Percentiles rank a stretch among this genome's conserved stretches.
Evolutionary conservation across 2,888 invertebrate species (phyloP).

Genomic region (Eucera pruinosa): DNA sequence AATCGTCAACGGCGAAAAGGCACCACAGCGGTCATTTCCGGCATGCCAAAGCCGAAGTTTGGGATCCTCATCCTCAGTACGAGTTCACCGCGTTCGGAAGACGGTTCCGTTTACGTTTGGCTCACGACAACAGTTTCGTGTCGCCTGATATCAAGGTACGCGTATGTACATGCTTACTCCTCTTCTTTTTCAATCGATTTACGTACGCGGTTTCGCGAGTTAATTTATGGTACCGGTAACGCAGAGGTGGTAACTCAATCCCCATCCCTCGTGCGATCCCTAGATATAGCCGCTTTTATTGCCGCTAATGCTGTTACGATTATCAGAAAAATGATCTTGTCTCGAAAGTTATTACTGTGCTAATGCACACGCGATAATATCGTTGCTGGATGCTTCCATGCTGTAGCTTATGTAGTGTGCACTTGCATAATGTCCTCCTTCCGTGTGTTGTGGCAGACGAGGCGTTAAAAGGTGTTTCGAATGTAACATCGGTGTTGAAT

Average conservation of each 20-base stretch:
- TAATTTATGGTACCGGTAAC: not conserved
- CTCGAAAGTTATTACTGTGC: slow-evolving; percentile 46
- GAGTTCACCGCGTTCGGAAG: slow-evolving; percentile 88
- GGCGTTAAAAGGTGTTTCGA: slow-evolving; percentile 16
- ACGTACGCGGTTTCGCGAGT: too few relatives aligned
- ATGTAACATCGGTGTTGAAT: slow-evolving; percentile 3
- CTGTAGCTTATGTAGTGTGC: not conserved
- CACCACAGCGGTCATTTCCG: slow-evolving; percentile 89
- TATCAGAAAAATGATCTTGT: slow-evolving; percentile 26
- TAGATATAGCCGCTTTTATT: slow-evolving; percentile 20
- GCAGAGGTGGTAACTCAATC: not conserved
- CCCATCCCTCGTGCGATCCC: not conserved
- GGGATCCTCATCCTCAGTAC: slow-evolving; percentile 91
- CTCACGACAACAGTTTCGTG: slow-evolving; percentile 86
- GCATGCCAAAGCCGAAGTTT: slow-evolving; percentile 87
- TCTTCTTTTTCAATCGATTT: not conserved
- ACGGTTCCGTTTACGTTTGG: slow-evolving; percentile 85
- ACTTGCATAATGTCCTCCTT: slow-evolving; percentile 28
- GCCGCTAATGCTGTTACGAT: slow-evolving; percentile 38
- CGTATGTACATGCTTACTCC: not conserved
- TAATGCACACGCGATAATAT: slow-evolving; percentile 45
- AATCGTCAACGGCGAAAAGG: slow-evolving; percentile 71
- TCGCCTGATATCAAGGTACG: slow-evolving; percentile 86
- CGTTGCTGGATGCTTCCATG: slow-evolving; percentile 19
- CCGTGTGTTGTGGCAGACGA: slow-evolving; percentile 7